phyloP scores from a whole-genome alignment of 2,888 invertebrate genomes.

The Saturnia japonica region DNA sequence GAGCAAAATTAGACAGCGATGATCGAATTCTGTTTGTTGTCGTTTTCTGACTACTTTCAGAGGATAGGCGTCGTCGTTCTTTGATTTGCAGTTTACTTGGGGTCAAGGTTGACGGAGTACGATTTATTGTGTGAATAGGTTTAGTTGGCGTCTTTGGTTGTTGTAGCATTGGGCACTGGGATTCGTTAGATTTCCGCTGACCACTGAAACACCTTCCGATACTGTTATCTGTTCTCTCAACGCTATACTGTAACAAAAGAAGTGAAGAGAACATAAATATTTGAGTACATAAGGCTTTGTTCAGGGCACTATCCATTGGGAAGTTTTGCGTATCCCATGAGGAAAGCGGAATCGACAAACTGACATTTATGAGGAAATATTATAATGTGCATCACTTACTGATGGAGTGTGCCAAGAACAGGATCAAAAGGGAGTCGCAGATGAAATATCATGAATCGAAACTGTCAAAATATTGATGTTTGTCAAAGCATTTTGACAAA shows the following conservation, averaged over 20 bases:
- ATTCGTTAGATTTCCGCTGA: conserved; percentile 88
- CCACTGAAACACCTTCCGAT: conserved; percentile 85
- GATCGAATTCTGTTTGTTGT: conserved; percentile 70
- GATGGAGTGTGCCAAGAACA: too few relatives aligned
- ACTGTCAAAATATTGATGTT: too few relatives aligned
- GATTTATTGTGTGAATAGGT: conserved; percentile 75
- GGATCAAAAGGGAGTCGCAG: too few relatives aligned
- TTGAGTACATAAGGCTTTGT: neutral
- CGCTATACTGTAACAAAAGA: conserved; percentile 85
- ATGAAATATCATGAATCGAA: too few relatives aligned
- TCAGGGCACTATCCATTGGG: too few relatives aligned
- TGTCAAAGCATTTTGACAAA: too few relatives aligned
- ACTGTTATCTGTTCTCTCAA: conserved; percentile 80
- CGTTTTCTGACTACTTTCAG: conserved; percentile 66
- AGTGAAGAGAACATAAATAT: neutral
- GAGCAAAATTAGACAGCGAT: conserved; percentile 74
- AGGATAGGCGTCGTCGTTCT: conserved; percentile 61
- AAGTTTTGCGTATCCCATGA: too few relatives aligned
- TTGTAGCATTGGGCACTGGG: conserved; percentile 87
- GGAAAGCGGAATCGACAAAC: too few relatives aligned
- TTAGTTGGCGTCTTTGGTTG: conserved; percentile 75
- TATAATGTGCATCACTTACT: too few relatives aligned
- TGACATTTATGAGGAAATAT: too few relatives aligned
- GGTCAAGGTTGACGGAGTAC: conserved; percentile 60
- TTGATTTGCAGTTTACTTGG: conserved; percentile 68